Conservation (phyloP, 2,113 vertebrate species). For the Eulacestoma nigropectus region DNA sequence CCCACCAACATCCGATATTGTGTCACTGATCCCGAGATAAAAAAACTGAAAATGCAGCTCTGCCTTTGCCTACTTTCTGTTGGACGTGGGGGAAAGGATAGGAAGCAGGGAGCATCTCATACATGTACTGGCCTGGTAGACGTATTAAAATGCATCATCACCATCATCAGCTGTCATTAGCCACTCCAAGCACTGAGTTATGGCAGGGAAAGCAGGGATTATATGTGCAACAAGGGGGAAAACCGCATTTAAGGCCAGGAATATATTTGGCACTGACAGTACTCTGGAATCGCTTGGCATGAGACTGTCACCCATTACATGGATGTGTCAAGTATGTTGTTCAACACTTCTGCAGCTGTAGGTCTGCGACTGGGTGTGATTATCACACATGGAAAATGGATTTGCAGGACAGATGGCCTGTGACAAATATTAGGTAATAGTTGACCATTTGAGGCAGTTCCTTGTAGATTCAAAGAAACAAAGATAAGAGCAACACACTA, state of each 20-base stretch:
- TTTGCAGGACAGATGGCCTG: not conserved
- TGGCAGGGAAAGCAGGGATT: not conserved
- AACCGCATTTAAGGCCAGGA: conserved; percentile 1
- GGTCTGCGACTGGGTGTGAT: not conserved
- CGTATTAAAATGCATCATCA: not conserved
- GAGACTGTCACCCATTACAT: not conserved
- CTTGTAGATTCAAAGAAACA: not conserved
- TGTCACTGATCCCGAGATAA: not conserved
- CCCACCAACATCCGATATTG: not conserved
- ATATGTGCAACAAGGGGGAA: not conserved
- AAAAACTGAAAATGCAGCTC: not conserved
- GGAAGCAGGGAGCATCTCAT: not conserved
- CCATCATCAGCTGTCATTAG: not conserved
- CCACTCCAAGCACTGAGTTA: not conserved
- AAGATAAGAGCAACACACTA: not conserved
- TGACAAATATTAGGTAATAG: not conserved
- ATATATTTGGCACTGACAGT: not conserved
- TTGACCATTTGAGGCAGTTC: not conserved
- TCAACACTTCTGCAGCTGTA: not conserved
- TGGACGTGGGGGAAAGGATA: not conserved
- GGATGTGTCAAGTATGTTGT: not conserved
- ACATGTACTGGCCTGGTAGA: not conserved
- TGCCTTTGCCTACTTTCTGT: not conserved
- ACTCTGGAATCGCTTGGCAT: not conserved
- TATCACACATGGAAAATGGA: not conserved